Evolutionary conservation across 2,797 vertebrate genomes (phyloP), one percentile per base, ranked within the genome.

Genomic region (Taenioides sp.): DNA sequence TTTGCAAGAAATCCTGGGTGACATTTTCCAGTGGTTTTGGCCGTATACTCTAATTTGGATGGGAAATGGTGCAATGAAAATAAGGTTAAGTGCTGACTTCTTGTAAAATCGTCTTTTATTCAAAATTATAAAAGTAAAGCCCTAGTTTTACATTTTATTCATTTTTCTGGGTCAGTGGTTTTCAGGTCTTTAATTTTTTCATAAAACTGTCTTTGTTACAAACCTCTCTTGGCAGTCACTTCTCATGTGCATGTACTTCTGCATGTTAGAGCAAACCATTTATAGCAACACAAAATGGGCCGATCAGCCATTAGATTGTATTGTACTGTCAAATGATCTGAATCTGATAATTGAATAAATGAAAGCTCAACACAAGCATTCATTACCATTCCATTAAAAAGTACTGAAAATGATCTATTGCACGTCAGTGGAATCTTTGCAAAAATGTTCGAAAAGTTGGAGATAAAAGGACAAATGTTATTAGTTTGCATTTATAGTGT

Each of bases 31-130:
- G 52, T 69, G 73, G 70, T 77, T 57, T 84, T 85, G 77, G 81
- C 87, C 73, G 31, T 27, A 40, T 18, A 3, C 10, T 73, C 5
- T 79, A 75, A 73, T 85, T 85, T 84, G 77, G 65, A 87, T 72
- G 76, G 70, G 64, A 80, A 86, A 77, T 1, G 71, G 65, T 71
- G 80, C 67, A 7, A 57, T 73, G 59, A 80, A 79, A 81, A 81
- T 67, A 22, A 80, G 71, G 73, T 76, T 40, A 77, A 80, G 55
- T 60, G 47, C 65, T 66, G 80, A 72, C 37, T 69, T 72, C 52
- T 60, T 74, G 69, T 81, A 64, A 47, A 65, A 64, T 55, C 74
- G 40, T 73, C 60, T 65, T 73, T 78, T 68, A 78, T 72, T 72
- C 52, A 67, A 11, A 17, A 40, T 18, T 23, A 69, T 77, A 70